phyloP scores from a whole-genome alignment of 2,113 vertebrate genomes.

The Lophura nycthemera region DNA sequence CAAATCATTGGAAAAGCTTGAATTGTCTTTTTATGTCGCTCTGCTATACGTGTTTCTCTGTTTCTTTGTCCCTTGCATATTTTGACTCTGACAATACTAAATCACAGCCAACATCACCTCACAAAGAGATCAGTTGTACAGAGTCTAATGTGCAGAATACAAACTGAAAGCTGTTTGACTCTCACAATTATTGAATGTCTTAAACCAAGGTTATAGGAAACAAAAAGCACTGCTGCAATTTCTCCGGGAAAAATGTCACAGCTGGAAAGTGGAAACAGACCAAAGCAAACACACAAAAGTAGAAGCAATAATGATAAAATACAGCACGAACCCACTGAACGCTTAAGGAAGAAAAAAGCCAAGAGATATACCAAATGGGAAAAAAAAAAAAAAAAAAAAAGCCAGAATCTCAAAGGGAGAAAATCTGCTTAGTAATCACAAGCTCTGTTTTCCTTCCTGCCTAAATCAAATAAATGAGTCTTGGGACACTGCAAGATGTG shows the following conservation, averaged over 20 bases:
- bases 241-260: not conserved
- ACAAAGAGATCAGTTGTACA: not conserved
- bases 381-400: not conserved
- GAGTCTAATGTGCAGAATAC: not conserved
- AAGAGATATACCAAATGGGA: not conserved
- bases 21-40: not conserved
- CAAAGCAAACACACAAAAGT: not conserved
- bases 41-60: not conserved
- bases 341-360: not conserved
- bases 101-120: not conserved
- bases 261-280: not conserved
- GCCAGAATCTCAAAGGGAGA: not conserved
- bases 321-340: not conserved
- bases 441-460: not conserved
- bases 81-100: not conserved
- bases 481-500: not conserved
- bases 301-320: not conserved
- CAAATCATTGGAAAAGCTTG: not conserved
- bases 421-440: not conserved
- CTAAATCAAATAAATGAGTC: not conserved
- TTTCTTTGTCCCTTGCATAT: not conserved
- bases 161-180: not conserved
- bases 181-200: not conserved
- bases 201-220: not conserved
- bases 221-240: not conserved